Evolutionary conservation across 2,113 vertebrate species (phyloP).

Genomic region (Recurvirostra avosetta): DNA sequence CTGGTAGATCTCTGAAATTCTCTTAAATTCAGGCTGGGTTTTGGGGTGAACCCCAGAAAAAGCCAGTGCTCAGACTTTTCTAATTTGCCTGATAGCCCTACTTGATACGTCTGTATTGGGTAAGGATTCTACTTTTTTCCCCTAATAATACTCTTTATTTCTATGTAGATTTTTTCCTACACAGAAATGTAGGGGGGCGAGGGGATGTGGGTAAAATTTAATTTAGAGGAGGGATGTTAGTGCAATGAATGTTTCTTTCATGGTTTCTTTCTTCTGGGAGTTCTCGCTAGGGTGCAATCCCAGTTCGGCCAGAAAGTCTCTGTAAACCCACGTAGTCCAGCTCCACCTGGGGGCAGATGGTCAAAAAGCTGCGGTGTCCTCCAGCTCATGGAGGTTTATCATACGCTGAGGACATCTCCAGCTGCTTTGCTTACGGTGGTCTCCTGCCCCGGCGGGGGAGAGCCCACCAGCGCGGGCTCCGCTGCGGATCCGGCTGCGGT

Average conservation of each 20-base stretch:
- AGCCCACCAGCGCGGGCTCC: fast-evolving
- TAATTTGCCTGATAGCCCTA: background rate
- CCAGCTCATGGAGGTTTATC: background rate
- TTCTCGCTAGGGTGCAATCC: background rate
- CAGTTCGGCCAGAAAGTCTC: background rate
- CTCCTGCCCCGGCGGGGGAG: background rate
- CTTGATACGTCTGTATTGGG: background rate
- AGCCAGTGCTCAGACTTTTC: background rate
- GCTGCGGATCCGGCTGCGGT: fast-evolving
- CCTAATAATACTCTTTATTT: background rate
- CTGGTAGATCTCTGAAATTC: background rate
- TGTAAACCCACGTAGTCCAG: background rate
- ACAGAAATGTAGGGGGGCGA: too few relatives aligned
- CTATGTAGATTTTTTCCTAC: background rate
- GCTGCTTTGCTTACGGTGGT: background rate
- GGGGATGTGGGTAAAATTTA: background rate
- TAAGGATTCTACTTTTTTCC: background rate
- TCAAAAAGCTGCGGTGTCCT: background rate
- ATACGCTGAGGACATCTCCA: fast-evolving
- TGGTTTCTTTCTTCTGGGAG: background rate
- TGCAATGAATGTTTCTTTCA: background rate
- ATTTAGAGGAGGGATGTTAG: background rate
- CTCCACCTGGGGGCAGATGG: background rate
- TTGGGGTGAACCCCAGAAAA: background rate
- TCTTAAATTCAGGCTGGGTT: background rate